Evolutionary conservation across 2,113 vertebrate species (phyloP), one percentile per base, ranked within the genome.

Genomic region (Fulica atra): DNA sequence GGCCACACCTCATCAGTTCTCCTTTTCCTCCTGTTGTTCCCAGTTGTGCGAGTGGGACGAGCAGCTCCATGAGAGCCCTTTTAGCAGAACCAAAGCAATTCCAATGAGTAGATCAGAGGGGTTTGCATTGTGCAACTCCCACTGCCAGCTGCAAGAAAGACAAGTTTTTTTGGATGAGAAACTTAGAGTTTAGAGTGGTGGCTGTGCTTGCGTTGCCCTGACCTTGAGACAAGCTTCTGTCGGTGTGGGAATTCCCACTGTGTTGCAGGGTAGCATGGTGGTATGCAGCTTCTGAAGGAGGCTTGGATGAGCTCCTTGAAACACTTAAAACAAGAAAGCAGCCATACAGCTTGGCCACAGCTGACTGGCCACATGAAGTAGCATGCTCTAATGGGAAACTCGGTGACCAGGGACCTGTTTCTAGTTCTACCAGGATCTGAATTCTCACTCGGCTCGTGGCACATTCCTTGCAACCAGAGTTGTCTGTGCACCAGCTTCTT

Each of bases 241-340:
- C 63, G 36, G 11, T 63, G 31, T 0, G 1, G 44, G 16, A 44
- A 16, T 13, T 57, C 50, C 76, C 1, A 0, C 15, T 64, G 70
- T 18, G 74, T 60, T 0, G 0, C 57, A 36, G 44, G 0, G 0
- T 42, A 44, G 50, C 1, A 16, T 9, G 10, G 29, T 1, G 3
- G 50, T 25, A 57, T 59, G 68, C 42, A 28, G 15, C 25, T 73
- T 59, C 56, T 69, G 61, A 74, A 59, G 31, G 56, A 70, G 19
- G 53, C 36, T 70, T 3, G 0, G 4, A 17, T 1, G 13, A 63
- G 33, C 29, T 35, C 50, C 44, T 74, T 1, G 6, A 57, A 69
- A 48, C 21, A 2, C 65, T 24, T 64, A 48, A 33, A 63, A 16
- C 29, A 24, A n/a, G 91, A 61, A 73, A 35, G 44, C 6, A 80